phyloP scores from a whole-genome alignment of 2,888 invertebrate species.

The Ectobius pallidus region DNA sequence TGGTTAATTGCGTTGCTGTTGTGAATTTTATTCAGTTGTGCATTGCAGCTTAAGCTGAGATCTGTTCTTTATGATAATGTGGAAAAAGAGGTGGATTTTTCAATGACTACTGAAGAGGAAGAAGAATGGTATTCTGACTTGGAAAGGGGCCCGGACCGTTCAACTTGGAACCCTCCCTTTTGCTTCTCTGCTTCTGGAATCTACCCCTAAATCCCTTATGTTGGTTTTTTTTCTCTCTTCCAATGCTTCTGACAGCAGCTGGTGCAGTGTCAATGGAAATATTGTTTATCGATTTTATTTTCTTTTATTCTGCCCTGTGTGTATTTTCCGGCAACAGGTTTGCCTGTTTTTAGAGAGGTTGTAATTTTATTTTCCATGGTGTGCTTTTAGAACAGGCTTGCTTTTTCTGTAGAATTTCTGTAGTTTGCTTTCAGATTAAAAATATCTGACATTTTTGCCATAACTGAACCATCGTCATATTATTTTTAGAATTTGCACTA shows the following conservation, averaged over 20 bases:
- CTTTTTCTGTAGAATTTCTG: too few relatives aligned
- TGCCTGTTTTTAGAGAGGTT: too few relatives aligned
- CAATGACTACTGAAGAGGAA: background rate
- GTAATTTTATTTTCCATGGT: too few relatives aligned
- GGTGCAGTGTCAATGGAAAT: slow-evolving; percentile 2
- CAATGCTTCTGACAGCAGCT: background rate
- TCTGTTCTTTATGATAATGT: background rate
- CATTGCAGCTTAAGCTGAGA: background rate
- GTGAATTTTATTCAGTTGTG: background rate
- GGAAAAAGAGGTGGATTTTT: background rate
- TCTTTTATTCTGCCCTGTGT: too few relatives aligned
- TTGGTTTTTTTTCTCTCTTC: background rate
- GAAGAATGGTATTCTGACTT: background rate
- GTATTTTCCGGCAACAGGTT: slow-evolving; percentile 5
- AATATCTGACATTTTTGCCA: too few relatives aligned
- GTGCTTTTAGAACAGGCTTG: too few relatives aligned
- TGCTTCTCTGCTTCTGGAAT: too few relatives aligned
- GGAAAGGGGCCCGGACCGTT: background rate
- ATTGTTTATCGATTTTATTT: slow-evolving; percentile 18
- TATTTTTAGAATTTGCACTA: too few relatives aligned
- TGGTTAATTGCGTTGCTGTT: too few relatives aligned
- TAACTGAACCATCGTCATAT: too few relatives aligned
- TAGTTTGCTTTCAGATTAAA: too few relatives aligned
- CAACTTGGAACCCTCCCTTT: background rate
- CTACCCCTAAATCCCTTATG: background rate